Conservation (phyloP, 2,888 invertebrate species). For the Lasioglossum leucozonium region DNA sequence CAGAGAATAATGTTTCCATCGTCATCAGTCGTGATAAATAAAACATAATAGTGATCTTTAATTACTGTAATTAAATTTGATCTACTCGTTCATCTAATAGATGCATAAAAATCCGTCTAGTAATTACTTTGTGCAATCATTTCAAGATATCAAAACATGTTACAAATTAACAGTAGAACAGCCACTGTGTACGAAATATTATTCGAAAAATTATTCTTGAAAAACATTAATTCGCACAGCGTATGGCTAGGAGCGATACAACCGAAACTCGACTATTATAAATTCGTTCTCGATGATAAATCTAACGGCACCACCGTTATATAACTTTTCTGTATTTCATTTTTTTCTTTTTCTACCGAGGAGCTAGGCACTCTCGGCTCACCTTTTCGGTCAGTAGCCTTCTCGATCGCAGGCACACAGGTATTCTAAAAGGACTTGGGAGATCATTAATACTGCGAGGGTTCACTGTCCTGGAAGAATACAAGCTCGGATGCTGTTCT, state of each 20-base stretch:
- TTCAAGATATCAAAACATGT: not conserved
- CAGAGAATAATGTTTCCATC: not conserved
- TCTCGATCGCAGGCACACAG: conserved; percentile 11
- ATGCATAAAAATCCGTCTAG: not conserved
- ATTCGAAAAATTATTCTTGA: not conserved
- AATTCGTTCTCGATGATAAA: not conserved
- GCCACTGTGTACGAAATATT: not conserved
- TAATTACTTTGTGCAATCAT: not conserved
- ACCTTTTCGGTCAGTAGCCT: conserved; percentile 30
- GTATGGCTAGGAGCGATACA: not conserved
- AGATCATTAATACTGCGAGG: conserved; percentile 33
- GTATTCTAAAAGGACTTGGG: conserved; percentile 38
- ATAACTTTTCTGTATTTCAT: conserved; percentile 13
- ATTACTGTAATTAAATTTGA: not conserved
- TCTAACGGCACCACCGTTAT: conserved; percentile 23
- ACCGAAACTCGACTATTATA: not conserved
- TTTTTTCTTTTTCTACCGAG: conserved; percentile 12
- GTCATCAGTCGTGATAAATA: too few species aligned
- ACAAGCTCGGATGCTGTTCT: conserved; percentile 3
- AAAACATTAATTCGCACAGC: not conserved
- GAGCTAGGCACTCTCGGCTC: not conserved
- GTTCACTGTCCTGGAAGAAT: conserved; percentile 39
- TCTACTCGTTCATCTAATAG: not conserved
- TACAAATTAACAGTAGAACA: not conserved
- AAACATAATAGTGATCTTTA: not conserved